Percentiles rank a stretch among this genome's conserved stretches.
These are phyloP conservation scores for Mechanitis mazaeus DNA, from an alignment of 2,888 invertebrate genomes.

Conservation along the genomic window DNA sequence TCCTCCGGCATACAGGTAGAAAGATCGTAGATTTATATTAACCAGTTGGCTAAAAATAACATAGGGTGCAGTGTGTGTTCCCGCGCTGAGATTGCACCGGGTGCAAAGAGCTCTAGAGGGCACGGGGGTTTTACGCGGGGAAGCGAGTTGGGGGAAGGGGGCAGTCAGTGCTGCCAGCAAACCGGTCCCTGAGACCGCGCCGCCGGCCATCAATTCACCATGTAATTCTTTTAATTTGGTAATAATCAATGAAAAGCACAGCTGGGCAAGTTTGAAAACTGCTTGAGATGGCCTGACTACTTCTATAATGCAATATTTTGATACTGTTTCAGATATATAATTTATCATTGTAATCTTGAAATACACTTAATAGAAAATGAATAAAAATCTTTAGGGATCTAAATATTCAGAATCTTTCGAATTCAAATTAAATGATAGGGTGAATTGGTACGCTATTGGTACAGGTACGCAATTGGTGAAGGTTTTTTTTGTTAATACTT, in stretches of 20 bases:
- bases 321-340: too few relatives aligned
- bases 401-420: background rate
- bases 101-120: slow-evolving; percentile 14
- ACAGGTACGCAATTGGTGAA: slow-evolving; percentile 13
- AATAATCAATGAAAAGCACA: slow-evolving; percentile 30
- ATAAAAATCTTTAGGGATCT: too few relatives aligned
- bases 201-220: slow-evolving; percentile 18
- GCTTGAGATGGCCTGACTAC: too few relatives aligned
- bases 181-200: slow-evolving; percentile 31
- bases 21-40: slow-evolving; percentile 45
- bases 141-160: slow-evolving; percentile 15
- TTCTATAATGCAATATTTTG: too few relatives aligned
- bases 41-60: slow-evolving; percentile 62
- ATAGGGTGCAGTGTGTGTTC: slow-evolving; percentile 40
- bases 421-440: slow-evolving; percentile 7
- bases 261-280: background rate
- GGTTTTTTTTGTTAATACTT: slow-evolving; percentile 7
- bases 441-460: slow-evolving; percentile 3
- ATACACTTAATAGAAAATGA: too few relatives aligned
- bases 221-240: slow-evolving; percentile 34
- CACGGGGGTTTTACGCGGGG: slow-evolving; percentile 18
- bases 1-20: slow-evolving; percentile 26
- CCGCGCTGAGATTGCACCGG: slow-evolving; percentile 35
- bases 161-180: slow-evolving; percentile 20
- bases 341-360: too few relatives aligned